Evolutionary conservation across 2,888 invertebrate species (phyloP), one percentile per base, ranked within the genome.

Genomic region (Drosophila sordidapex): DNA sequence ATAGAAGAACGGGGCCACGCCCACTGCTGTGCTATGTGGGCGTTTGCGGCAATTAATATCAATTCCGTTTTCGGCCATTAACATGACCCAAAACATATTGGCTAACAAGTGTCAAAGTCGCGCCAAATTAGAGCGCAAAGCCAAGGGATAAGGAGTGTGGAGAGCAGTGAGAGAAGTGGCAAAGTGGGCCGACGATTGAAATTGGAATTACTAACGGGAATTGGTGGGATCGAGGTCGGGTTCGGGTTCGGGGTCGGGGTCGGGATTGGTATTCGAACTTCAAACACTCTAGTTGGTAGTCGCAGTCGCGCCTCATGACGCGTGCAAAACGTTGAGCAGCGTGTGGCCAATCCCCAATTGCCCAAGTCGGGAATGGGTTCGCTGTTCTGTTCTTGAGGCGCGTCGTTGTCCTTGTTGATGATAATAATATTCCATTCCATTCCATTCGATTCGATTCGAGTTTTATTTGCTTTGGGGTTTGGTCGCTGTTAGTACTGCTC

Each of bases 101-200:
- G 90, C 85, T 89, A 85, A 86, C 85, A 86, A 86, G 90, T 86
- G 85, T 90, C 90, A 88, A 88, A 90, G 89, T 90, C 90, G 85
- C 88, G 83, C 88, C 88, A 85, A 89, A 89, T 89, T 85, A 89
- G 90, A 76, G 76, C 74, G 27, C 80, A 87, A 76, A 87, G 75
- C 82, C 87, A 84, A 83, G 46, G 25, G 25, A 25, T 25, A 8
- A 4, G 25, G 1, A 11, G 51, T 18, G 13, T 15, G 29, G 7
- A 29, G n/a, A 29, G 36, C 25, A 56, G 35, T 66, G 79, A 76
- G 65, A 57, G 57, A 63, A 60, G 54, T 59, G 68, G 61, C 66
- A 33, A 43, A 40, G 43, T 49, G 36, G 15, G 60, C 29, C 36
- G 31, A 46, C 54, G 63, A 76, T 60, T 68, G 40, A 25, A 59